Evolutionary conservation across 2,797 vertebrate genomes (phyloP), one percentile per base, ranked within the genome.

Genomic region (Gobio occitaniae): DNA sequence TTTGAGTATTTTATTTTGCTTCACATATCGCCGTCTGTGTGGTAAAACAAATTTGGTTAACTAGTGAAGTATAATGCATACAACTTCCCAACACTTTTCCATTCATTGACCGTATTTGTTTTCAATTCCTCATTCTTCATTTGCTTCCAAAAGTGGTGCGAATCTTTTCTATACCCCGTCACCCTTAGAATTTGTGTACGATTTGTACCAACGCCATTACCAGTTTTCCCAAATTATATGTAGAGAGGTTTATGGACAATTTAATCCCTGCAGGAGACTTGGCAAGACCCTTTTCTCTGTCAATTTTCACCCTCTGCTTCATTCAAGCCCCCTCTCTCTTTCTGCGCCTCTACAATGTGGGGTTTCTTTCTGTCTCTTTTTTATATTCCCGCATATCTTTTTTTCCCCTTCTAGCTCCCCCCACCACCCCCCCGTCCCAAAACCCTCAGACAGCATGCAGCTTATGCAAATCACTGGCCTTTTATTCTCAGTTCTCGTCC

Each of bases 381-480:
- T 92, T 92, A 91, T 92, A 87, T 91, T 92, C 91, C 89, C 93
- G 95, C 93, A 95, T 94, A 94, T 96, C 93, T 95, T 95, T 95
- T 94, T 94, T 84, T 72, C 84, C 89, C 86, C 36, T 36, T 41
- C 80, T 80, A 63, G 47, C 54, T 8, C 41, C 78, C 54, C 25
- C 25, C 88, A 66, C 86, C 90, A 88, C 79, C 88, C 91, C 85
- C 89, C 89, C 48, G 6, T 56, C 29, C 41, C 54, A 32, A 47
- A 82, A 44, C 89, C 94, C 92, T 90, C 91, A 94, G 94, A 96
- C 94, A 93, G 93, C 95, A 96, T 92, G 94, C 95, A 96, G 95
- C 94, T 97, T 96, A 97, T 97, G 96, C 94, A 97, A 97, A 97
- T 96, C 87, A 93, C 87, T 89, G 86, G 91, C 90, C 94, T 96